Conservation (phyloP, 2,113 vertebrate species). For the Nipponia nippon region DNA sequence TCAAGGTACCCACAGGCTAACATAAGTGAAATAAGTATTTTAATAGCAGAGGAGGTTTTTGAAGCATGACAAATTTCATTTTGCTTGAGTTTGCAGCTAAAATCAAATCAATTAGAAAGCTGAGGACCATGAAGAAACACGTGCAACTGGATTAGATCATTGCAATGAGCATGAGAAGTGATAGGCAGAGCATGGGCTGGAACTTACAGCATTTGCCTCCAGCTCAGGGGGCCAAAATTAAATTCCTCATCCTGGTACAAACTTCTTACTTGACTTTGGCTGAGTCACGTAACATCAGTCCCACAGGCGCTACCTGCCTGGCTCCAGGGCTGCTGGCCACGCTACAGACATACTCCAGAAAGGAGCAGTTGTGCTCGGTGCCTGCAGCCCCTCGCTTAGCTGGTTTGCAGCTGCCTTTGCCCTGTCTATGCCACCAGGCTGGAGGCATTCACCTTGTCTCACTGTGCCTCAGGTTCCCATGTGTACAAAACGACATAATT, state of each 20-base stretch:
- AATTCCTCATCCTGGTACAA: neutral
- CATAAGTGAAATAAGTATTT: neutral
- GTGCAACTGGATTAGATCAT: neutral
- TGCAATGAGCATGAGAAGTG: neutral
- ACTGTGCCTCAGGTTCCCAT: accelerated
- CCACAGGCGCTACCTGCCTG: neutral
- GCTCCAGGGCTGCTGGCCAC: neutral
- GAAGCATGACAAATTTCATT: neutral
- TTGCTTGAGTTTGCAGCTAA: neutral
- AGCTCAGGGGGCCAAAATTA: neutral
- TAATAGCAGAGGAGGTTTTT: neutral
- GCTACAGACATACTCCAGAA: neutral
- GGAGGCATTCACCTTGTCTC: neutral
- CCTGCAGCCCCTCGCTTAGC: neutral
- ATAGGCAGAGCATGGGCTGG: neutral
- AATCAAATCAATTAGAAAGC: neutral
- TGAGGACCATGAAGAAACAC: neutral
- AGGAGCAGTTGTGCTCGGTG: neutral
- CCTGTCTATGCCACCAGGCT: neutral
- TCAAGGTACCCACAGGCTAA: neutral
- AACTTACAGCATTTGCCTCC: neutral
- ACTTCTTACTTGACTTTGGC: neutral
- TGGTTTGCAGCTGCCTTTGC: neutral
- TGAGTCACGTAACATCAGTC: neutral
- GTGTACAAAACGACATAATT: accelerated